phyloP scores from a whole-genome alignment of 2,797 vertebrate genomes.

The Amblyraja radiata region DNA sequence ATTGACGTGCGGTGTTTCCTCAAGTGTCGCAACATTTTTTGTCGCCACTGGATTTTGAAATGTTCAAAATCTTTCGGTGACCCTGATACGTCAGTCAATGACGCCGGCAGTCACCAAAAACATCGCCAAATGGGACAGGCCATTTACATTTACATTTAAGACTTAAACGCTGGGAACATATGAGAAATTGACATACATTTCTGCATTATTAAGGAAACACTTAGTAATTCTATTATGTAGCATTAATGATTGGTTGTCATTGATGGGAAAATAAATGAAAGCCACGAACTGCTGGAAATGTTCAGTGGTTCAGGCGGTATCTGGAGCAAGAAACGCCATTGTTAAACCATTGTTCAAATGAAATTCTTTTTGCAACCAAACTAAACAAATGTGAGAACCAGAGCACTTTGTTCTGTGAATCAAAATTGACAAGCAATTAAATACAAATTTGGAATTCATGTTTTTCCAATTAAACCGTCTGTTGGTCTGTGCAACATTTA shows the following conservation, averaged over 20 bases:
- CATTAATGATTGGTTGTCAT: not conserved
- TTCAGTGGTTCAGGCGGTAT: too few species aligned
- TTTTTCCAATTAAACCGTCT: not conserved
- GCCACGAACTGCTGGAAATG: too few species aligned
- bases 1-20: too few species aligned
- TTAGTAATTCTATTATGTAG: not conserved
- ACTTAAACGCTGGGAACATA: not conserved
- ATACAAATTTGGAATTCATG: not conserved
- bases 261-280: too few species aligned
- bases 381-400: not conserved
- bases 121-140: too few species aligned
- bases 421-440: not conserved
- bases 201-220: not conserved
- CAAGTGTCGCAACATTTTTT: too few species aligned
- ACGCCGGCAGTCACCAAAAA: too few species aligned
- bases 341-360: not conserved
- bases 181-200: not conserved
- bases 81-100: too few species aligned
- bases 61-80: too few species aligned
- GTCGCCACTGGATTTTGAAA: too few species aligned
- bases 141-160: not conserved
- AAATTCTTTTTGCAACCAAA: not conserved
- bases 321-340: too few species aligned
- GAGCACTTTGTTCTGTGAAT: not conserved
- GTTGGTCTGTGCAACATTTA: not conserved